Base-by-base conservation (phyloP, 2,113 vertebrate genomes). In the Hirundichthys speculiger region DNA sequence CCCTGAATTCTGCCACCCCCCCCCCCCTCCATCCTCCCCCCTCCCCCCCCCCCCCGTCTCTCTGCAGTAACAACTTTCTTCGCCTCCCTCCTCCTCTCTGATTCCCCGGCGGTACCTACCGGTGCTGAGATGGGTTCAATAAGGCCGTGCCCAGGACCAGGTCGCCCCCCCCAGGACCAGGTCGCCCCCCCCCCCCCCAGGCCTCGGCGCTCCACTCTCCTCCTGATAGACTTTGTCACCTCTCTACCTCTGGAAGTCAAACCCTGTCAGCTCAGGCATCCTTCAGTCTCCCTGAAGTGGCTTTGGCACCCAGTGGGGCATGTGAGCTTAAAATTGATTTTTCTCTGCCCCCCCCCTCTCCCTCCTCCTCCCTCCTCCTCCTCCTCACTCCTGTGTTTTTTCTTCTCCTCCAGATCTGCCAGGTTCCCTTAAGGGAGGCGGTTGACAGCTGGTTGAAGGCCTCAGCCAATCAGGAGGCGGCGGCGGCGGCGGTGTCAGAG, bases 191-290 rank as follows among this genome's bases (percentile, higher is more conserved):
- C n/a, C n/a, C n/a, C n/a, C n/a, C 93, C 51, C 85, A 94, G 94
- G 94, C 92, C 93, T 90, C 15, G 0, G 15, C 85, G 90, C 90
- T 90, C 89, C 92, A 94, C 94, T 91, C 92, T 92, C 88, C 90
- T 94, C 93, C 90, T 98, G 96, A 99, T 98, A 91, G 95, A 96
- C 94, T 98, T 95, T 96, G 96, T 98, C 96, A 98, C 96, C 96
- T 96, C 94, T 95, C 96, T 95, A 94, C 96, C 95, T 97, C 96
- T 89, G 90, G 91, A 95, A 96, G 95, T 96, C 96, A 94, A 93
- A 96, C 93, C 94, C 94, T 95, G 95, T 97, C 95, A 95, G 91
- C 93, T 94, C 94, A 87, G 93, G 93, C 95, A 94, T 95, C 94
- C 93, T 93, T 96, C 94, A 94, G 92, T 83, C 90, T 94, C 93